Evolutionary conservation across 1,140 invertebrate species (phyloP).

Genomic region (Argopecten irradians): DNA sequence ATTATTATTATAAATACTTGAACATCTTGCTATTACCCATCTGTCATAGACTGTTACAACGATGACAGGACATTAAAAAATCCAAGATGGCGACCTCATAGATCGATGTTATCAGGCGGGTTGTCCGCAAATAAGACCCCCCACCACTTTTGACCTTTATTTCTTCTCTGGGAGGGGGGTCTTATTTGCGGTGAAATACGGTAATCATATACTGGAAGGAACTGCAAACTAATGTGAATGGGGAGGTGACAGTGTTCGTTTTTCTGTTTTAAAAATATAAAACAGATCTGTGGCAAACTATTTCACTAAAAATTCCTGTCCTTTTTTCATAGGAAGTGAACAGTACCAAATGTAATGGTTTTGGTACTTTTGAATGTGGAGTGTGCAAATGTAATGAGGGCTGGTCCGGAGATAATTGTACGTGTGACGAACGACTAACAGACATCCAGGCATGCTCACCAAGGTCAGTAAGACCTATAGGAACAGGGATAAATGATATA

Average conservation of each 20-base stretch:
- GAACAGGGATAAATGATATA: neutral
- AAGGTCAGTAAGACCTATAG: neutral
- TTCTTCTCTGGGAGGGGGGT: too few relatives aligned
- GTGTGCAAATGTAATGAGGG: constrained; percentile 66
- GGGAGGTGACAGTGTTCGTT: neutral
- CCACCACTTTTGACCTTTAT: too few relatives aligned
- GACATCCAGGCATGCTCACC: constrained; percentile 45
- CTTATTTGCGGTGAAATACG: too few relatives aligned
- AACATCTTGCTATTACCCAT: too few relatives aligned
- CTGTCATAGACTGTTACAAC: too few relatives aligned
- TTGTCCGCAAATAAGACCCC: too few relatives aligned
- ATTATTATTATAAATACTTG: too few relatives aligned
- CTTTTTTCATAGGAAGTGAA: constrained; percentile 51
- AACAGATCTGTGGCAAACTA: neutral
- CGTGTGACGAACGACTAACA: constrained; percentile 63
- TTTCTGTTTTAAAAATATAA: neutral
- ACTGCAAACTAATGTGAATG: neutral
- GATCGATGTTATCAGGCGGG: too few relatives aligned
- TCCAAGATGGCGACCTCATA: too few relatives aligned
- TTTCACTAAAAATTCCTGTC: neutral
- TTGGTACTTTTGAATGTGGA: constrained; percentile 70
- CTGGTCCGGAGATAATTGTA: constrained; percentile 65
- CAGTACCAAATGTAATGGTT: constrained; percentile 62
- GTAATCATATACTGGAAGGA: constrained; percentile 26
- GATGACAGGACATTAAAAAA: too few relatives aligned